Evolutionary conservation across 2,888 invertebrate genomes (phyloP).

Genomic region (Homarus gammarus): DNA sequence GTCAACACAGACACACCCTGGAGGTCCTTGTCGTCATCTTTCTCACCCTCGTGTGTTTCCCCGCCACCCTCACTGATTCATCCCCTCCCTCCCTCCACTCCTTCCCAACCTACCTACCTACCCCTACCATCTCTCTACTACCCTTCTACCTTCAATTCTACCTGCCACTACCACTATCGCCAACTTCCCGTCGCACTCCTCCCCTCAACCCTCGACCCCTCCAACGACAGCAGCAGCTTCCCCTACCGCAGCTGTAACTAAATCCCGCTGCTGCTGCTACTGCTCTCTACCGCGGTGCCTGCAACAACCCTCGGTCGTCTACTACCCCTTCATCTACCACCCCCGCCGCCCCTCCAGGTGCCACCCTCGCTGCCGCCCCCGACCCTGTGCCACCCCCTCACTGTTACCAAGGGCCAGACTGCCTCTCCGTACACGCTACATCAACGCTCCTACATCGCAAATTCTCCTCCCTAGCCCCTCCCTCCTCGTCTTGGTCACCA

Average conservation of each 20-base stretch:
- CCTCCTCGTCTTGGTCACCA: too few species aligned
- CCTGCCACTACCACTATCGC: too few species aligned
- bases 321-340: slow-evolving; percentile 2
- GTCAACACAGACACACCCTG: not conserved
- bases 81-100: not conserved
- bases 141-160: not conserved
- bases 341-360: not conserved
- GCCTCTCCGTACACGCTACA: too few species aligned
- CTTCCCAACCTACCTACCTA: too few species aligned
- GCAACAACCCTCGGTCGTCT: not conserved
- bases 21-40: not conserved
- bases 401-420: slow-evolving; percentile 13
- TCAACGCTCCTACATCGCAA: not conserved
- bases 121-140: too few species aligned
- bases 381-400: not conserved
- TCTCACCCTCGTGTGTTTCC: not conserved
- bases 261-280: not conserved
- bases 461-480: not conserved
- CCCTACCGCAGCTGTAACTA: too few species aligned
- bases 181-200: too few species aligned
- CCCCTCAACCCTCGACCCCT: too few species aligned
- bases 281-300: not conserved
- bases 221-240: too few species aligned
- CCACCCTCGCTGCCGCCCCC: not conserved
- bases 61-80: too few species aligned